phyloP scores from a whole-genome alignment of 2,113 vertebrate genomes.

The Chiloscyllium plagiosum region DNA sequence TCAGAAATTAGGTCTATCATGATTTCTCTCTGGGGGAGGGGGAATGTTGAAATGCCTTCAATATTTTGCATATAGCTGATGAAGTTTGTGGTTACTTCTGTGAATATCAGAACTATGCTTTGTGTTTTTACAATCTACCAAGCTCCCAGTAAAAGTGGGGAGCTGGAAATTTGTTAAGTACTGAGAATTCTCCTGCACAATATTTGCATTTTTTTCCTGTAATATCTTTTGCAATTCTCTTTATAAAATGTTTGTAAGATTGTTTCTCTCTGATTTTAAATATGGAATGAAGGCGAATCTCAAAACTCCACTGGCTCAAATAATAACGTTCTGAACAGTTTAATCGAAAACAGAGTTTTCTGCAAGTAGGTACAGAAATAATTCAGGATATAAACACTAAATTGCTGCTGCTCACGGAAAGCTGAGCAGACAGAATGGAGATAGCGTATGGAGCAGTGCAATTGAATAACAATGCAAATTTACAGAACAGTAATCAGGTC shows the following conservation, averaged over 20 bases:
- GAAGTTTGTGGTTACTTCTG: background rate
- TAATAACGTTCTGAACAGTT: background rate
- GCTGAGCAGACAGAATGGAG: slow-evolving; percentile 18
- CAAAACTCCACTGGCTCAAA: background rate
- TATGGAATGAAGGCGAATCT: background rate
- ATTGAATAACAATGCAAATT: slow-evolving; percentile 19
- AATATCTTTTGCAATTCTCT: background rate
- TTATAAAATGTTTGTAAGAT: background rate
- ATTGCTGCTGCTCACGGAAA: background rate
- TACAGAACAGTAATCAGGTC: slow-evolving; percentile 1
- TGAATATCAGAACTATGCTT: background rate
- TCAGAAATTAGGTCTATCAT: background rate
- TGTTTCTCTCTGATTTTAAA: background rate
- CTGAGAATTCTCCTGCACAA: background rate
- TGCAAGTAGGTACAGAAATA: background rate
- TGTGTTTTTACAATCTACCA: background rate
- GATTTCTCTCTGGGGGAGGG: background rate
- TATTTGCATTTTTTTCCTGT: background rate
- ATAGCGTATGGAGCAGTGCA: background rate
- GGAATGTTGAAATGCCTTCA: background rate
- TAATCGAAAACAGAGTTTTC: slow-evolving; percentile 25
- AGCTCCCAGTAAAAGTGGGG: background rate
- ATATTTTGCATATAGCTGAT: background rate
- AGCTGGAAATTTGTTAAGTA: background rate
- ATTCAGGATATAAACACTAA: slow-evolving; percentile 12